These are phyloP conservation scores for Lithophane semibrunnea DNA, from an alignment of 2,888 invertebrate species.

Conservation along the genomic window DNA sequence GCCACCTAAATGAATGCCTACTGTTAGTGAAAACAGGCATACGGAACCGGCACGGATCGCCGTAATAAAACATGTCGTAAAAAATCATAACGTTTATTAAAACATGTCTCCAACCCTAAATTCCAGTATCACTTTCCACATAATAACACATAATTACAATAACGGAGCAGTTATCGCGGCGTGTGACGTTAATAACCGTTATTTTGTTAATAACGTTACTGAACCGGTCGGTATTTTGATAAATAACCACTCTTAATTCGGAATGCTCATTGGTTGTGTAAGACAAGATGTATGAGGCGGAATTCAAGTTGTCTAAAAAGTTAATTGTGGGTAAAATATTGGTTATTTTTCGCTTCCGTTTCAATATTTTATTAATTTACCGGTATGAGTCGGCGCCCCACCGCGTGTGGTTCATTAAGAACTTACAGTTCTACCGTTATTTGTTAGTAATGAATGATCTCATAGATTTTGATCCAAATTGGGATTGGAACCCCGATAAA, in stretches of 20 bases:
- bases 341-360: constrained; percentile 48
- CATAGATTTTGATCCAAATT: neutral
- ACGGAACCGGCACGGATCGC: neutral
- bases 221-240: constrained; percentile 48
- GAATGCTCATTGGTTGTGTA: constrained; percentile 40
- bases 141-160: constrained; percentile 56
- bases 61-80: neutral
- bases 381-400: constrained; percentile 17
- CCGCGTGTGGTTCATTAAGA: constrained; percentile 13
- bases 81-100: constrained; percentile 8
- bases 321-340: constrained; percentile 52
- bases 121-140: constrained; percentile 52
- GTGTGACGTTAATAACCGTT: constrained; percentile 56
- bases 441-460: neutral
- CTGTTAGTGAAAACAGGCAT: neutral
- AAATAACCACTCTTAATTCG: constrained; percentile 40
- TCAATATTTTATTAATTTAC: constrained; percentile 39
- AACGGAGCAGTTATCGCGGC: constrained; percentile 36
- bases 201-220: constrained; percentile 61
- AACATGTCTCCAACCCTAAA: constrained; percentile 20
- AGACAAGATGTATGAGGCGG: constrained; percentile 42
- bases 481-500: neutral
- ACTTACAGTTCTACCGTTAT: neutral
- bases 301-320: constrained; percentile 20
- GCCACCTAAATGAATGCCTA: neutral